phyloP scores from a whole-genome alignment of 2,888 invertebrate genomes.

The Neoscelio sp. region DNA sequence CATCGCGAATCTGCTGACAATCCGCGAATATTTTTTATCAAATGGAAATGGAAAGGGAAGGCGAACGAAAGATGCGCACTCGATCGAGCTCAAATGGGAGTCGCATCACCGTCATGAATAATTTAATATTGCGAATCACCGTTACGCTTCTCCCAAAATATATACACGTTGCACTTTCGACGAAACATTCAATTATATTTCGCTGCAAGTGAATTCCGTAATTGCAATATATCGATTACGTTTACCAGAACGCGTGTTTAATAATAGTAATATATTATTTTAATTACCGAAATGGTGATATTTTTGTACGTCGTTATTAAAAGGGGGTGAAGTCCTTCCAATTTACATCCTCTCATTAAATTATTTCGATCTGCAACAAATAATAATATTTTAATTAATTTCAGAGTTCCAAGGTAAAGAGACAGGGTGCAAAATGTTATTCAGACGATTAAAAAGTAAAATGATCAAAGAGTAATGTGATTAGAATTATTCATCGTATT shows the following conservation, averaged over 20 bases:
- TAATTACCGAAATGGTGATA: constrained; percentile 82
- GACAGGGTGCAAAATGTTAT: neutral
- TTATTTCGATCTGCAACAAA: constrained; percentile 79
- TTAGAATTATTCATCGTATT: neutral
- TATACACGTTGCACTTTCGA: constrained; percentile 1
- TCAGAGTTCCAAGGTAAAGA: neutral
- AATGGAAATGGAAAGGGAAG: constrained; percentile 2
- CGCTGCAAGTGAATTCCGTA: neutral
- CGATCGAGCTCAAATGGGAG: constrained; percentile 22
- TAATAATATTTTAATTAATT: constrained; percentile 48
- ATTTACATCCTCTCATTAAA: constrained; percentile 80
- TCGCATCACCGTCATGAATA: constrained; percentile 35
- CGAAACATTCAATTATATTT: neutral
- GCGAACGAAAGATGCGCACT: constrained; percentile 22
- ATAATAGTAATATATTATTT: constrained; percentile 31
- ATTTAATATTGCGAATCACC: constrained; percentile 37
- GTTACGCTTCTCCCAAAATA: constrained; percentile 7
- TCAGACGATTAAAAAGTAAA: neutral
- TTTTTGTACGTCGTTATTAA: constrained; percentile 83
- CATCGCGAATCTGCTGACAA: constrained; percentile 50
- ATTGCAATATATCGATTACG: neutral
- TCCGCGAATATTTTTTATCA: constrained; percentile 61
- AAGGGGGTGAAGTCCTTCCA: constrained; percentile 82
- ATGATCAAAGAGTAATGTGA: neutral
- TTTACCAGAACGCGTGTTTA: neutral